Evolutionary conservation across 2,888 invertebrate genomes (phyloP).

Genomic region (Athetis lepigone): DNA sequence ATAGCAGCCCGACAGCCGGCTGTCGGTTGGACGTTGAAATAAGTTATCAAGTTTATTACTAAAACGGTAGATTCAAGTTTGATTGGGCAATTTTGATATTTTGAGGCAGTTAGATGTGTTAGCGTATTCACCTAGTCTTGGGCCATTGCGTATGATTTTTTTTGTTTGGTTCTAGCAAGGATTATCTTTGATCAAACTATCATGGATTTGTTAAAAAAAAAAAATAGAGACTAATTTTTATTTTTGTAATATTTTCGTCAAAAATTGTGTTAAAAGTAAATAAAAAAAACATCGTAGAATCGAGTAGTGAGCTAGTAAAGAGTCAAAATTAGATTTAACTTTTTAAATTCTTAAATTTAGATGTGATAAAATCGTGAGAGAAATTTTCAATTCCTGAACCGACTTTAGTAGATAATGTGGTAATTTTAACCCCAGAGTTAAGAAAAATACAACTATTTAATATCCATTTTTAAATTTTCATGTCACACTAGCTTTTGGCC

Average conservation of each 20-base stretch:
- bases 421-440: too few relatives aligned
- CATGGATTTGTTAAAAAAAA: constrained; percentile 7
- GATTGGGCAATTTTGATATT: too few relatives aligned
- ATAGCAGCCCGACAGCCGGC: too few relatives aligned
- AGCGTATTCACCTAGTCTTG: not conserved
- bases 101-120: too few relatives aligned
- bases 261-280: constrained; percentile 8
- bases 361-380: too few relatives aligned
- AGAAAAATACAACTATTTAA: too few relatives aligned
- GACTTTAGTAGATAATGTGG: too few relatives aligned
- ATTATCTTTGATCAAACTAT: not conserved
- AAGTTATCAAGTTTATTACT: too few relatives aligned
- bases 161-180: not conserved
- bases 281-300: constrained; percentile 12
- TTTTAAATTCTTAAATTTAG: constrained; percentile 33
- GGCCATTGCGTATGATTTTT: not conserved
- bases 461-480: too few relatives aligned
- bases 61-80: too few relatives aligned
- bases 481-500: too few relatives aligned
- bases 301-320: constrained; percentile 32
- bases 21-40: too few relatives aligned
- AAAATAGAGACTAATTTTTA: constrained; percentile 20
- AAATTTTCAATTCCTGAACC: not conserved
- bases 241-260: constrained; percentile 25
- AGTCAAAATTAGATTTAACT: constrained; percentile 35